phyloP scores from a whole-genome alignment of 2,113 vertebrate species.

The Tympanuchus pallidicinctus region DNA sequence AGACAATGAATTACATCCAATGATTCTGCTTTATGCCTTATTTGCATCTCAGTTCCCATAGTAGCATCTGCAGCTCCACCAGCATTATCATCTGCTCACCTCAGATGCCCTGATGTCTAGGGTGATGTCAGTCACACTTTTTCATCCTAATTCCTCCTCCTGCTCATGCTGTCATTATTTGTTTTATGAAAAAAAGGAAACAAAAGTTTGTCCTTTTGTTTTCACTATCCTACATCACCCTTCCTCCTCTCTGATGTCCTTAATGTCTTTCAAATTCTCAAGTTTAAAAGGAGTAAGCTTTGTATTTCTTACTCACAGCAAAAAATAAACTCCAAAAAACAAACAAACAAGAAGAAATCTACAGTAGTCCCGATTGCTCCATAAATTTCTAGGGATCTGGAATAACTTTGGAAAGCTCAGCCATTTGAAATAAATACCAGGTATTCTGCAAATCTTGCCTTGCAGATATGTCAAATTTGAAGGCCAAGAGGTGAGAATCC shows the following conservation, averaged over 20 bases:
- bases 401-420: not conserved
- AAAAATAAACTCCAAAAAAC: not conserved
- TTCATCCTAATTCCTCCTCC: not conserved
- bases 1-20: not conserved
- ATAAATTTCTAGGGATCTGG: not conserved
- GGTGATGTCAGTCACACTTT: not conserved
- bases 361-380: not conserved
- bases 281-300: not conserved
- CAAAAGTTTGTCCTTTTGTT: not conserved
- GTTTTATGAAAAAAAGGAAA: not conserved
- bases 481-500: not conserved
- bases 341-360: not conserved
- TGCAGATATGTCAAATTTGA: rapidly evolving
- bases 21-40: not conserved
- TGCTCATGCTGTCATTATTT: rapidly evolving
- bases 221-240: rapidly evolving
- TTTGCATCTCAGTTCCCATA: not conserved
- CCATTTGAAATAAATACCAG: not conserved
- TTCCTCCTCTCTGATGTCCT: not conserved
- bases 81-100: not conserved
- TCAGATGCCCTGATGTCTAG: not conserved
- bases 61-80: not conserved
- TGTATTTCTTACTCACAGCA: not conserved
- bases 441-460: not conserved
- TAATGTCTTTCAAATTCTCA: not conserved